Conservation (phyloP, 2,113 vertebrate species). For the Channa maculata region DNA sequence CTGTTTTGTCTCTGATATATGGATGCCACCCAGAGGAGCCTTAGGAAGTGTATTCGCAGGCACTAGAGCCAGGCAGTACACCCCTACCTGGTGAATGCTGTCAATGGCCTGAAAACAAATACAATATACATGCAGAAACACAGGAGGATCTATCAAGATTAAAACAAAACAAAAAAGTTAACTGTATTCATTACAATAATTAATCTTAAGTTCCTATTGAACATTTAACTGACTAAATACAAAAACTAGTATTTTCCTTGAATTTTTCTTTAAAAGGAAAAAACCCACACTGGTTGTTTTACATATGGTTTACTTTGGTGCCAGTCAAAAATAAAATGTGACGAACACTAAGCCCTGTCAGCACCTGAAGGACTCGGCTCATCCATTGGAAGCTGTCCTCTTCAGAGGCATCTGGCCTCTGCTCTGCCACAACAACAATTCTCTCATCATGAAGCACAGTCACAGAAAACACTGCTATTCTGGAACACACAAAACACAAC, state of each 20-base stretch:
- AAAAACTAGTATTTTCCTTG: neutral
- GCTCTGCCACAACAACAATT: slow-evolving; percentile 95
- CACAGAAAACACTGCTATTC: slow-evolving; percentile 97
- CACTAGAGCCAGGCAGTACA: slow-evolving; percentile 95
- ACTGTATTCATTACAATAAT: too few species aligned
- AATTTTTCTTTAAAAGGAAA: neutral
- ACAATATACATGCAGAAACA: too few species aligned
- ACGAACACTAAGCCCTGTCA: neutral
- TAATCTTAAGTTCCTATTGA: neutral
- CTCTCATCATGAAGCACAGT: slow-evolving; percentile 93
- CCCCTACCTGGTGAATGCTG: slow-evolving; percentile 97
- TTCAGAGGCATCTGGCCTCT: slow-evolving; percentile 94
- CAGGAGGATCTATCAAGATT: too few species aligned
- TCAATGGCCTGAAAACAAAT: slow-evolving; percentile 88
- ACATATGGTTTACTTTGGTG: neutral
- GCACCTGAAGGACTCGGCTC: slow-evolving; percentile 96
- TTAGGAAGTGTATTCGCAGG: slow-evolving; percentile 98
- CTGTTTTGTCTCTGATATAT: slow-evolving; percentile 96
- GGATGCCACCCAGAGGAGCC: slow-evolving; percentile 94
- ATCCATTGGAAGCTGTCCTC: slow-evolving; percentile 99
- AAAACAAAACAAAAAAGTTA: too few species aligned
- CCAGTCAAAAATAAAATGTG: neutral
- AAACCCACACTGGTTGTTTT: too few species aligned
- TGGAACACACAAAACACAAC: slow-evolving; percentile 65
- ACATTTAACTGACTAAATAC: neutral